Conservation (phyloP, 2,113 vertebrate species). For the Antechinus flavipes region DNA sequence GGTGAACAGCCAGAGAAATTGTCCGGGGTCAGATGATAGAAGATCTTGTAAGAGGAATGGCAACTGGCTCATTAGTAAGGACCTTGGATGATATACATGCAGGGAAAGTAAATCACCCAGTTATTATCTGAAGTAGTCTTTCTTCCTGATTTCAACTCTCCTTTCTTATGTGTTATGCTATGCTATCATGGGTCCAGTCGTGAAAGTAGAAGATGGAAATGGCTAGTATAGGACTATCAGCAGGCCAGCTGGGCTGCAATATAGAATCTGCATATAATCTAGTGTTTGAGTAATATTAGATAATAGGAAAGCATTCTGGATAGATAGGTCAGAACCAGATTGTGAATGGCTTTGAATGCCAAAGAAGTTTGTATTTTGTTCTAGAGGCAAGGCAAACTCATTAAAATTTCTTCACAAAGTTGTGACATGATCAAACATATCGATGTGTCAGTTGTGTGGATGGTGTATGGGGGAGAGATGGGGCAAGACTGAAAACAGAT, state of each 20-base stretch:
- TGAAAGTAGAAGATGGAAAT: not conserved
- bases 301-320: not conserved
- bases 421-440: not conserved
- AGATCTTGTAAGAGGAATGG: not conserved
- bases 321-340: not conserved
- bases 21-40: not conserved
- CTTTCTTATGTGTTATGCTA: not conserved
- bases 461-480: not conserved
- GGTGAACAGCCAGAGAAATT: not conserved
- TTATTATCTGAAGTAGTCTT: not conserved
- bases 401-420: not conserved
- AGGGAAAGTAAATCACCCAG: not conserved
- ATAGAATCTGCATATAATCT: not conserved
- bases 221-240: accelerated
- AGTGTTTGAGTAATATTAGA: not conserved
- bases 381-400: not conserved
- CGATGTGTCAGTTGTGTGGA: not conserved
- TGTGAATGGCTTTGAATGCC: not conserved
- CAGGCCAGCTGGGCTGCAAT: not conserved
- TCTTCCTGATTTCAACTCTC: not conserved
- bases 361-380: not conserved
- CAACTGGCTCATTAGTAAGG: not conserved
- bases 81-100: not conserved
- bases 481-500: not conserved
- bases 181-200: not conserved